Base-by-base conservation (phyloP, 1,140 invertebrate species). In the Sesamia nonagrioides region DNA sequence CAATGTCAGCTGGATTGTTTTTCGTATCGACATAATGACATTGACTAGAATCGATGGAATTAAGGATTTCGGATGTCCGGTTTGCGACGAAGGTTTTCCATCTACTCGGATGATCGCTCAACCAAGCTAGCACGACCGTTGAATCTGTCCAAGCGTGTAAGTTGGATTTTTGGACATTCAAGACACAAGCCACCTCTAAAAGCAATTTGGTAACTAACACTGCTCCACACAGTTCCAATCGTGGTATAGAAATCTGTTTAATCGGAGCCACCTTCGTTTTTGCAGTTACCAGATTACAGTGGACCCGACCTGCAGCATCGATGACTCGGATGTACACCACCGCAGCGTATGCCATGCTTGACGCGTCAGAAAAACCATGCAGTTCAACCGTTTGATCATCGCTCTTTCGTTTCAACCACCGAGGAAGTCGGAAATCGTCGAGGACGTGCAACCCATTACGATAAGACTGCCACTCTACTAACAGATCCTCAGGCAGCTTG, bases 161-260 rank as follows among this genome's bases (percentile, higher is more conserved):
- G 18, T 69, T 69, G 0, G 27, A 9, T 17, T 68, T 69, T 7
- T 37, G 42, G 27, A 79, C 68, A 6, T 54, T 63, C 18, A 79
- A n/a, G 0, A 63, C 33, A 15, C 50, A 11, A 17, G 69, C 40
- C 42, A 79, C 78, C 40, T 79, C 71, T 6, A 37, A 1, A 8
- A 79, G 21, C 33, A 79, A 54, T 35, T 56, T 56, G 13, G 69
- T 9, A 79, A 89, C 9, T 88, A 73, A 71, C 88, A 89, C n/a
- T 89, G 72, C 13, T 79, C 77, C 27, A 45, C 75, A 69, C 40
- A 77, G 56, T 40, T 78, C 77, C 40, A 78, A 13, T 1, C 69
- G 21, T 18, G 85, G 45, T 15, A 50, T 50, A 5, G 45, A 50
- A 15, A 50, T 50, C 13, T 50, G 45, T 11, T 50, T 50, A 50